phyloP scores from a whole-genome alignment of 2,113 vertebrate genomes.

The Dipodomys merriami region DNA sequence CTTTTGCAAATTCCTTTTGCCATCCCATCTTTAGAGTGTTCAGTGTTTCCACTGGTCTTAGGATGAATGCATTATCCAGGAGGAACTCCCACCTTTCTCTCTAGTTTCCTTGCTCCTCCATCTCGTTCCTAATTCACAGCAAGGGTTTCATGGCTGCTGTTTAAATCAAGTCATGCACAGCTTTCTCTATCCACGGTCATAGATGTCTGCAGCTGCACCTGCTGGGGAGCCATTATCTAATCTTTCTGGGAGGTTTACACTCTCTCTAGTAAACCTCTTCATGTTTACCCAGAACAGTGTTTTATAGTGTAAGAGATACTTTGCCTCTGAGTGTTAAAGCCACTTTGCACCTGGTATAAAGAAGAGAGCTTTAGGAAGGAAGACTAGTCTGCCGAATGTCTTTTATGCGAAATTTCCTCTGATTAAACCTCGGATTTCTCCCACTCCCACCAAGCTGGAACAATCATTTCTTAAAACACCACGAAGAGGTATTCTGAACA shows the following conservation, averaged over 20 bases:
- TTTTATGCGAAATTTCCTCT: slow-evolving; percentile 75
- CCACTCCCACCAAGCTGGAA: slow-evolving; percentile 53
- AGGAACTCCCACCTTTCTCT: background rate
- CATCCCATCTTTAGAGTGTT: background rate
- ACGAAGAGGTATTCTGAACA: slow-evolving; percentile 28
- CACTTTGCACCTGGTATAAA: slow-evolving; percentile 80
- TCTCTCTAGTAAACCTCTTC: slow-evolving; percentile 81
- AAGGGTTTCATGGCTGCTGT: background rate
- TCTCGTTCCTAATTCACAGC: background rate
- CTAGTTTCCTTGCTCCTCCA: background rate
- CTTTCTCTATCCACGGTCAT: background rate
- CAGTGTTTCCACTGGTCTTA: background rate
- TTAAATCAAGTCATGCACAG: background rate
- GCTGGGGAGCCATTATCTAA: slow-evolving; percentile 82
- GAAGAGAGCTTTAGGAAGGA: slow-evolving; percentile 65
- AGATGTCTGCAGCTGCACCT: slow-evolving; percentile 82
- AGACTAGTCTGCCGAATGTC: slow-evolving; percentile 71
- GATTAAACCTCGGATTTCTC: slow-evolving; percentile 73
- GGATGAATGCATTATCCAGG: background rate
- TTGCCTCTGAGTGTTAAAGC: slow-evolving; percentile 75
- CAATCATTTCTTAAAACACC: slow-evolving; percentile 39
- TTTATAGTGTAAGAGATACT: slow-evolving; percentile 81
- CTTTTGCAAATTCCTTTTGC: background rate
- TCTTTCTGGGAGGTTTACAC: slow-evolving; percentile 83
- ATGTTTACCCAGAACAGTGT: slow-evolving; percentile 80